Evolutionary conservation across 2,797 vertebrate species (phyloP), one percentile per base, ranked within the genome.

Genomic region (Malacoctenus gilli): DNA sequence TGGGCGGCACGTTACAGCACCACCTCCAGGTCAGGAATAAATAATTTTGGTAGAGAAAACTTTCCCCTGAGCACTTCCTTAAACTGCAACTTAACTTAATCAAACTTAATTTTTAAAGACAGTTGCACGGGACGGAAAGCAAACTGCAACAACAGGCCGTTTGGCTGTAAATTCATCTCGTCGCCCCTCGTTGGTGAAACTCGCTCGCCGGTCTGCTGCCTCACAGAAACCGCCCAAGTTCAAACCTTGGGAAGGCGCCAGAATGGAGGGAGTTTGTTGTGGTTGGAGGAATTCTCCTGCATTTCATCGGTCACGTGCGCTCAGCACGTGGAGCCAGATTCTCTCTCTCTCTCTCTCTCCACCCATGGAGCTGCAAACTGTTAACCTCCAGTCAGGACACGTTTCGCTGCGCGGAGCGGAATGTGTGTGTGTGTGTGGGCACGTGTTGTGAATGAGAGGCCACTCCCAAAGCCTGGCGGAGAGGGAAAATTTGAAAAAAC

Each of bases 401-500:
- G 64, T 51, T 35, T 49, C 23, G 5, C 62, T 13, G 31, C 20
- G 41, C 23, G 18, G 25, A 6, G 25, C 9, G 25, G 18, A 48
- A 20, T 39, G 35, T 22, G 43, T 14, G 6, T 7, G 23, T 42
- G 35, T 20, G 43, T 14, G 4, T 4, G 12, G 34, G 32, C 77
- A 77, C 66, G 70, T 78, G 76, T 58, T 56, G 58, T 32, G 23
- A 58, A 46, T 2, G 18, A 41, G 40, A 70, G 80, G 68, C 75
- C 68, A 42, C 72, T 69, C 79, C 78, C 73, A 31, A 10, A 28
- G 38, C 15, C 2, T 0, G 37, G 32, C 6, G 0, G 59, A 63
- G 85, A 77, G 79, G 84, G 84, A 84, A 14, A 30, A 73, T 86
- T 89, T 87, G 79, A 89, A 89, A n/a, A 84, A 65, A 75, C 68